Base-by-base conservation (phyloP, 2,888 invertebrate genomes). In the Tridacna gigas region DNA sequence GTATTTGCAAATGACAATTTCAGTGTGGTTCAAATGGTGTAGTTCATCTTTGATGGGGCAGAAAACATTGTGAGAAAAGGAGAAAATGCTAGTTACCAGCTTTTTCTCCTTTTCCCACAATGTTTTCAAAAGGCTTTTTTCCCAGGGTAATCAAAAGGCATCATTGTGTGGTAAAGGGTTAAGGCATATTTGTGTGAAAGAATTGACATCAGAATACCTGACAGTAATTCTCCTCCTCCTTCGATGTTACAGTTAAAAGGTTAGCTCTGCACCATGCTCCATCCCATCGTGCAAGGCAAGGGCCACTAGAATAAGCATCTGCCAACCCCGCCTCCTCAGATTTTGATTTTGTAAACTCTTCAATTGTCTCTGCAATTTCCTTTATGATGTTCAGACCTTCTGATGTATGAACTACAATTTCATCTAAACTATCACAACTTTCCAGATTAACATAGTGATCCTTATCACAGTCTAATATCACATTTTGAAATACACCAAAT, bases 251-350 rank as follows among this genome's bases (percentile, higher is more conserved):
- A 25, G 28, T n/a, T 25, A 63, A 47, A 2, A 84, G 25, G 51
- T 83, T 83, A 11, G 81, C 87, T 63, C 87, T 77, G n/a, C 80
- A 80, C 88, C 88, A 88, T n/a, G 66, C 60, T 95, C 0, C 84
- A 13, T 73, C 82, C 7, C 51, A 28, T 48, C 73, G 74, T 9
- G 96, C 97, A 26, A 97, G 95, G 92, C 97, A 97, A 7, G 97
- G 95, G 85, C 97, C 96, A 0, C 96, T 97, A 3, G 95, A 93
- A 9, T 95, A 94, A 15, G 78, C 80, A 90, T 95, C 95, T 0
- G 95, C 95, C 78, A 63, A 25, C 1, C 95, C 94, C 18, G 95
- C 91, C 45, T 94, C 94, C 89, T 96, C 96, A 69, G 78, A 63
- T 13, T 80, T 81, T 45, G 66, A 78, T 28, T 86, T 78, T 12